Evolutionary conservation across 64 coral and sea anemone genomes (phyloP), one percentile per base, ranked within the genome.

Genomic region (Catalaphyllia jardinei): DNA sequence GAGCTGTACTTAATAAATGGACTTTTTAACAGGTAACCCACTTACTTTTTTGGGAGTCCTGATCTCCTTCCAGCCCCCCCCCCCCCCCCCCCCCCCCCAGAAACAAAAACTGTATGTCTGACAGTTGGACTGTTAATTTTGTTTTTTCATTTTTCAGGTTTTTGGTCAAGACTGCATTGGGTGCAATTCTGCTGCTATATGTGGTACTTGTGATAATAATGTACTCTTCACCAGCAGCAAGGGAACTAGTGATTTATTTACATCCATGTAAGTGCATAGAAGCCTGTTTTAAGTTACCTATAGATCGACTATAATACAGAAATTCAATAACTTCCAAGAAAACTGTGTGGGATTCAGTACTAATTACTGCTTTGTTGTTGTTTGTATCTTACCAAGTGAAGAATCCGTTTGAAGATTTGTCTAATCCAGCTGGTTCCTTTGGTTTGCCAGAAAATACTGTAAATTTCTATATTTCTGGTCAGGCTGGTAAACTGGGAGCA

Each of bases 211-310:
- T 91, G 30, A 72, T 84, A 46, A 17, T 91, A 5, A 85, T 91
- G 89, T 91, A 74, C 29, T 25, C 54, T 42, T 91, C 89, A 65
- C 71, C 79, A 29, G 79, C 29, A 61, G 71, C 72, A 20, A 91
- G 89, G 50, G 73, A 91, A 38, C 89, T 75, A 62, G 39, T 91
- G 20, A 91, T 91, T 11, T 91, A 91, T 74, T 76, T 91, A 75
- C 71, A 91, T 73, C 73, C 71, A 38, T 80, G 89, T 91, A 76
- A 91, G 75, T 84, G 11, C 8, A 30, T 60, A 30, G 10, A 55
- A 55, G 52, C 1, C 9, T 65, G 0, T 65, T 22, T 9, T 8
- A 11, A 55, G 52, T 55, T 3, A 55, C 52, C 52, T 55, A 8
- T 55, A 11, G 52, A 14, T 55, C 13, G 7, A 55, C 7, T 55